These are phyloP conservation scores for Antennarius maculatus DNA, from an alignment of 2,797 vertebrate species.

Conservation along the genomic window DNA sequence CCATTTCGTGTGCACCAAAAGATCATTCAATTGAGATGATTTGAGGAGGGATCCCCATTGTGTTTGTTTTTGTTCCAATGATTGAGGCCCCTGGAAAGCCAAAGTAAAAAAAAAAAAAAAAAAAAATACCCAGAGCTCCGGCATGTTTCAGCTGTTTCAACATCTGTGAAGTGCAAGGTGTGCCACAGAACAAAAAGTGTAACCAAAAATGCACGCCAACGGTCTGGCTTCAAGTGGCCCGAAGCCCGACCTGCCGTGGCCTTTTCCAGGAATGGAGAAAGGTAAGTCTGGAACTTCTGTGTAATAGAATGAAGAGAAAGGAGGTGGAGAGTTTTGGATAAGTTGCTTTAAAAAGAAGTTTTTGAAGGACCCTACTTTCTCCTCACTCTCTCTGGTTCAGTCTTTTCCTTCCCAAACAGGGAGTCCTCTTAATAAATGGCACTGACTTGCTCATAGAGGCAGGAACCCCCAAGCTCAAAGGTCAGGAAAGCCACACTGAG, in stretches of 20 bases:
- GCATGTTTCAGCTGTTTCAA: constrained; percentile 61
- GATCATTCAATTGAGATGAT: constrained; percentile 63
- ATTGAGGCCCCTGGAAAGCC: constrained; percentile 58
- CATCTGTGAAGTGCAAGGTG: constrained; percentile 61
- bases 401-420: constrained; percentile 54
- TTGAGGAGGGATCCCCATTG: constrained; percentile 57
- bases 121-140: constrained; percentile 55
- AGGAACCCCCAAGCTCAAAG: constrained; percentile 54
- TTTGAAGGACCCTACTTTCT: constrained; percentile 58
- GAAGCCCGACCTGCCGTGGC: constrained; percentile 42
- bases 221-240: constrained; percentile 46
- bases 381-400: not conserved
- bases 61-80: constrained; percentile 67
- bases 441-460: constrained; percentile 42
- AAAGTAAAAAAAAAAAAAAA: constrained; percentile 71
- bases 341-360: constrained; percentile 52
- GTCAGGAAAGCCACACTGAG: constrained; percentile 58
- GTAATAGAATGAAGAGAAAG: constrained; percentile 20
- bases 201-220: constrained; percentile 48
- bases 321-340: constrained; percentile 34
- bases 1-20: constrained; percentile 42
- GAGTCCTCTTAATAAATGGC: constrained; percentile 57
- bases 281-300: constrained; percentile 24
- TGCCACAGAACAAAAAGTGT: constrained; percentile 63
- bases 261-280: constrained; percentile 32